Percentiles rank a stretch among this genome's conserved stretches.
These are phyloP conservation scores for Leptestheria dahalacensis DNA, from an alignment of 1,140 invertebrate genomes.

Conservation along the genomic window DNA sequence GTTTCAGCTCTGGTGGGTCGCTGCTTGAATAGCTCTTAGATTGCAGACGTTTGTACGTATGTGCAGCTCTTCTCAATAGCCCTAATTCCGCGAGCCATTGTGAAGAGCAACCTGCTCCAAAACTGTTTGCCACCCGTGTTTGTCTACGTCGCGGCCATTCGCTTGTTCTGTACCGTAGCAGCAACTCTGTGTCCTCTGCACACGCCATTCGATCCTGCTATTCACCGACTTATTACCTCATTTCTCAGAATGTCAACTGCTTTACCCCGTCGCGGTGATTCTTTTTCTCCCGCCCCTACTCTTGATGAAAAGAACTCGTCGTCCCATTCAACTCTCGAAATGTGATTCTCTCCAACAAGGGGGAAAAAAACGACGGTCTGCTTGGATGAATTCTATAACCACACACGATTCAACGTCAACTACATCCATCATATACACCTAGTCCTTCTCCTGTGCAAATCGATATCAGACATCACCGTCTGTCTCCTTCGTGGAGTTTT, in stretches of 20 bases:
- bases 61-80: neutral
- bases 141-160: neutral
- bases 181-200: neutral
- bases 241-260: neutral
- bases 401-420: too few species aligned
- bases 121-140: neutral
- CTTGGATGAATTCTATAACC: too few species aligned
- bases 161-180: neutral
- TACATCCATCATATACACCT: too few species aligned
- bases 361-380: neutral
- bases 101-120: neutral
- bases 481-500: too few species aligned
- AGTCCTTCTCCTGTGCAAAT: too few species aligned
- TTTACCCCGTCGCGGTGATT: neutral
- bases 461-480: too few species aligned
- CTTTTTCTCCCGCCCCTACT: neutral
- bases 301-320: neutral
- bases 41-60: neutral
- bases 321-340: neutral
- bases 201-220: neutral
- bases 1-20: neutral
- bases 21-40: neutral
- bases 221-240: neutral
- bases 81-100: neutral
- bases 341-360: neutral